These are phyloP conservation scores for Hymenopus coronatus DNA, from an alignment of 2,888 invertebrate species.

Conservation along the genomic window DNA sequence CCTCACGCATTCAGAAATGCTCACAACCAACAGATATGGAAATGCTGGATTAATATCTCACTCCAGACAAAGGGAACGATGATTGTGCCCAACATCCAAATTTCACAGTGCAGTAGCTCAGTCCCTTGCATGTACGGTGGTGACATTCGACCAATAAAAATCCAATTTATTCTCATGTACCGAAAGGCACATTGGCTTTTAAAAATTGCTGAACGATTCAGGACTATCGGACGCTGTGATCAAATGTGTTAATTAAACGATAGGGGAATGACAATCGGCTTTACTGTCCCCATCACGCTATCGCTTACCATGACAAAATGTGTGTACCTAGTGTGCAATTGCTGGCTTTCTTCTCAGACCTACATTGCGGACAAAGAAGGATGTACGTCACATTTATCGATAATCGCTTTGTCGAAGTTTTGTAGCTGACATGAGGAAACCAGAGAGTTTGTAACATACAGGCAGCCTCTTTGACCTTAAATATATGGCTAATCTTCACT, in stretches of 20 bases:
- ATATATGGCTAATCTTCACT: too few species aligned
- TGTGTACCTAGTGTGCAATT: not conserved
- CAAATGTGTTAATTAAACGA: not conserved
- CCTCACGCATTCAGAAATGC: too few species aligned
- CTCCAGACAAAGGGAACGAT: too few species aligned
- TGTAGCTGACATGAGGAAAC: too few species aligned
- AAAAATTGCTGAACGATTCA: not conserved
- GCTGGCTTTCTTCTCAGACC: too few species aligned
- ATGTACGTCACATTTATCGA: not conserved
- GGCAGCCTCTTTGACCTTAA: too few species aligned
- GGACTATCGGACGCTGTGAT: not conserved
- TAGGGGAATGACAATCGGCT: not conserved
- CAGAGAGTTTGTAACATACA: too few species aligned
- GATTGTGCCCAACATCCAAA: too few species aligned
- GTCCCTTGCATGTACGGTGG: not conserved
- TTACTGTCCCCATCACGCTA: not conserved
- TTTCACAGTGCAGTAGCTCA: not conserved
- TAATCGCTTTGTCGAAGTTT: too few species aligned
- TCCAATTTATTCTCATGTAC: not conserved
- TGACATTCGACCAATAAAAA: not conserved
- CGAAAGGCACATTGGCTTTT: not conserved
- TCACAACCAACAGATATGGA: too few species aligned
- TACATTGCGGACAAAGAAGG: not conserved
- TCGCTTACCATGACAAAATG: too few species aligned
- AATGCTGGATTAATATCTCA: too few species aligned